A percentile compares a stretch with the other conserved stretches of the same genome.
Conservation (phyloP, 2,113 vertebrate genomes). For the Antechinus stuartii region DNA sequence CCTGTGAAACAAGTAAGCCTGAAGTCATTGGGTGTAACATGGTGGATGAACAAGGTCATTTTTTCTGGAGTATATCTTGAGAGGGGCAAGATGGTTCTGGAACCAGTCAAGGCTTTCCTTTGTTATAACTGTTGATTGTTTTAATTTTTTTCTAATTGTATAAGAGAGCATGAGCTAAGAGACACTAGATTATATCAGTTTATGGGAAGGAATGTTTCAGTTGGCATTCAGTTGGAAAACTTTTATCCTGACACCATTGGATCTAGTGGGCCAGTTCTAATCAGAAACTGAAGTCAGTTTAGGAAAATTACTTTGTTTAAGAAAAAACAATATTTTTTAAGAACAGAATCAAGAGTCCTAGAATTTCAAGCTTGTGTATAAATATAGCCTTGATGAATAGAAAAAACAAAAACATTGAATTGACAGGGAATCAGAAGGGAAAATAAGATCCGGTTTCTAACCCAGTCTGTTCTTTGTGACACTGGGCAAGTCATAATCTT, state of each 20-base stretch:
- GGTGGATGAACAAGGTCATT: neutral
- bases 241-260: neutral
- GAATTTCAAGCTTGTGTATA: neutral
- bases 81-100: no score
- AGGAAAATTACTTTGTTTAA: neutral
- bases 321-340: neutral
- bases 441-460: neutral
- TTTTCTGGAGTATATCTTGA: neutral
- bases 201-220: neutral
- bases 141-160: neutral
- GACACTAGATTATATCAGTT: neutral
- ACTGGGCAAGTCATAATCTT: neutral
- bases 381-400: neutral
- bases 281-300: neutral
- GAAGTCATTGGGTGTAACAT: neutral
- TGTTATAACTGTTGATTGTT: neutral
- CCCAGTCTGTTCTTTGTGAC: neutral
- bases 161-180: neutral
- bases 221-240: neutral
- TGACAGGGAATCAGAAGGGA: neutral
- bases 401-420: neutral
- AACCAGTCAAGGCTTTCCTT: neutral
- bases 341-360: neutral
- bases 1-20: neutral
- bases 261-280: neutral